A percentile compares a stretch with the other conserved stretches of the same genome.
Conservation (phyloP, 2,113 vertebrate species). For the Nothobranchius furzeri region DNA sequence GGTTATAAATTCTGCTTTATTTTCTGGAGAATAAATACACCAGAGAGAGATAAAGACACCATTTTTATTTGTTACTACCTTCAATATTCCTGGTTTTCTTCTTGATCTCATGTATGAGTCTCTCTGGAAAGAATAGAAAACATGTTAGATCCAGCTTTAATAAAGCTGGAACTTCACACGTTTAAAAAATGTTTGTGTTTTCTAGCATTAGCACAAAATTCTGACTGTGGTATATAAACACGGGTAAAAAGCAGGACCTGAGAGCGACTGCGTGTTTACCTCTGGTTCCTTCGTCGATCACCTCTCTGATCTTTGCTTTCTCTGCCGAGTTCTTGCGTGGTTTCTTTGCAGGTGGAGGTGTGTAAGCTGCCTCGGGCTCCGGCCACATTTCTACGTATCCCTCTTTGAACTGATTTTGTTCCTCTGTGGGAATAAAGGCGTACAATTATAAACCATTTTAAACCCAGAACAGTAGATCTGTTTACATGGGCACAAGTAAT, state of each 20-base stretch:
- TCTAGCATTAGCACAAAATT: no score
- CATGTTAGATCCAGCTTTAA: neutral
- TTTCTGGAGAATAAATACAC: neutral
- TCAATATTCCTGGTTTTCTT: constrained; percentile 96
- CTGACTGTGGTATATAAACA: no score
- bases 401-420: constrained; percentile 94
- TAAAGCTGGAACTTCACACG: neutral
- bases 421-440: constrained; percentile 77
- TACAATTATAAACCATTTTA: neutral
- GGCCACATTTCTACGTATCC: constrained; percentile 97
- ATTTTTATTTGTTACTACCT: constrained; percentile 74
- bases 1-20: no score
- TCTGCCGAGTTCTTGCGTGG: constrained; percentile 91
- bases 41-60: neutral
- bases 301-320: constrained; percentile 97
- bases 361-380: constrained; percentile 92
- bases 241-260: neutral
- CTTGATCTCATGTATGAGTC: constrained; percentile 90
- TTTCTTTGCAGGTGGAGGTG: constrained; percentile 93
- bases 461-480: neutral
- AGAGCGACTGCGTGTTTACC: constrained; percentile 71
- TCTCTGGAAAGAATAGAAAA: constrained; percentile 77
- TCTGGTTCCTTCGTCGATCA: constrained; percentile 96
- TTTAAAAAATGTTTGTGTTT: neutral
- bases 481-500: no score